Conservation (phyloP, 1,140 invertebrate species). For the Gonatopus flavifemur region DNA sequence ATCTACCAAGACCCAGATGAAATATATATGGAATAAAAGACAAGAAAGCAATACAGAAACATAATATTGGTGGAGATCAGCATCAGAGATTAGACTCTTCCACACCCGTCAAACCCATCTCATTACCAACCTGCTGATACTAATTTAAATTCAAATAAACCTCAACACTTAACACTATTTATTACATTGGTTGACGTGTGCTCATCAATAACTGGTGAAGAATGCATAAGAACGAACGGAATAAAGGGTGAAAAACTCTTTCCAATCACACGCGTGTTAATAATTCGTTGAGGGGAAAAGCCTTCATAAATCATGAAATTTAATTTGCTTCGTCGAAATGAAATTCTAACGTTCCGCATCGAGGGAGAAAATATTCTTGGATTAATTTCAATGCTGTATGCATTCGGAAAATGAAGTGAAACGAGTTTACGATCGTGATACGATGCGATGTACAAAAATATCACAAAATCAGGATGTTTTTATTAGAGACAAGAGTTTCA, state of each 20-base stretch:
- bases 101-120: slow-evolving; percentile 6
- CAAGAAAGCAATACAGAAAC: neutral
- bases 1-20: too few relatives aligned
- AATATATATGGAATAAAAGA: neutral
- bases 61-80: slow-evolving; percentile 29
- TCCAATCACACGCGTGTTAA: slow-evolving; percentile 21
- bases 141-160: slow-evolving; percentile 29
- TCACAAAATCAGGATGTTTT: too few relatives aligned
- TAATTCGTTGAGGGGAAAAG: slow-evolving; percentile 10
- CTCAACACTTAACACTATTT: slow-evolving; percentile 25
- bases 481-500: too few relatives aligned
- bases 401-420: too few relatives aligned
- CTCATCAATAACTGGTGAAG: too few relatives aligned
- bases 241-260: neutral
- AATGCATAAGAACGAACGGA: too few relatives aligned
- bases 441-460: too few relatives aligned
- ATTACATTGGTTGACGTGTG: slow-evolving; percentile 5
- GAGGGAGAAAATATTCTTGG: too few relatives aligned
- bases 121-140: slow-evolving; percentile 12
- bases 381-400: too few relatives aligned
- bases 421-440: too few relatives aligned
- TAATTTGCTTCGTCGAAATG: too few relatives aligned
- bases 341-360: too few relatives aligned
- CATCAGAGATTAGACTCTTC: slow-evolving; percentile 27
- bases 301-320: slow-evolving; percentile 27